These are phyloP conservation scores for Parus major DNA, from an alignment of 2,113 vertebrate species.

Conservation along the genomic window DNA sequence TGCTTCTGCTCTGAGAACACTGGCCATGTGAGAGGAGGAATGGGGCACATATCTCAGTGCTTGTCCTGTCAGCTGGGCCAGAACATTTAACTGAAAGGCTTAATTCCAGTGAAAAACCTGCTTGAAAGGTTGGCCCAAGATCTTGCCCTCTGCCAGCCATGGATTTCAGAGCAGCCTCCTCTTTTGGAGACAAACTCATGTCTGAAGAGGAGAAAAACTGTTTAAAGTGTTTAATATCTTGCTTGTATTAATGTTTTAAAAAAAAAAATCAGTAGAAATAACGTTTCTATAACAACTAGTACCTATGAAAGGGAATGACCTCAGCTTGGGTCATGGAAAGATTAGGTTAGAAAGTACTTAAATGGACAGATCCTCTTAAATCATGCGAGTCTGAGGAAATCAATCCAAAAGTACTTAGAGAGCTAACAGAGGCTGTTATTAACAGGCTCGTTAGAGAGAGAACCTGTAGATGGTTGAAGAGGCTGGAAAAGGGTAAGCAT, in stretches of 20 bases:
- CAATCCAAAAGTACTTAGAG: background rate
- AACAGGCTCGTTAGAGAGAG: background rate
- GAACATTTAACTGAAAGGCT: background rate
- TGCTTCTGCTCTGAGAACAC: background rate
- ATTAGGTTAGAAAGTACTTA: background rate
- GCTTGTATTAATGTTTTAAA: background rate
- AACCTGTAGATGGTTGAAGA: background rate
- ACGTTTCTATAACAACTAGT: background rate
- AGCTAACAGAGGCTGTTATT: background rate
- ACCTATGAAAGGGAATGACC: background rate
- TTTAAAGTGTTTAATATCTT: background rate
- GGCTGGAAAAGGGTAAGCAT: background rate
- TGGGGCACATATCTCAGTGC: accelerated
- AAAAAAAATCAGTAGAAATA: background rate
- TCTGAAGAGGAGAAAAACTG: background rate
- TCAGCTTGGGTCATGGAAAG: background rate
- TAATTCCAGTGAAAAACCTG: background rate
- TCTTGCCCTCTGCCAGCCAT: background rate
- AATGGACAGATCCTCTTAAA: background rate
- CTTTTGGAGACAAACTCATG: background rate
- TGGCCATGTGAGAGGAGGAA: background rate
- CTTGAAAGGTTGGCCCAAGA: background rate
- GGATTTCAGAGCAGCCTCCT: background rate
- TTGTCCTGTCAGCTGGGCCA: background rate
- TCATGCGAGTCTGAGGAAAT: background rate